These are phyloP conservation scores for Melospiza georgiana DNA, from an alignment of 2,113 vertebrate genomes.

Conservation along the genomic window DNA sequence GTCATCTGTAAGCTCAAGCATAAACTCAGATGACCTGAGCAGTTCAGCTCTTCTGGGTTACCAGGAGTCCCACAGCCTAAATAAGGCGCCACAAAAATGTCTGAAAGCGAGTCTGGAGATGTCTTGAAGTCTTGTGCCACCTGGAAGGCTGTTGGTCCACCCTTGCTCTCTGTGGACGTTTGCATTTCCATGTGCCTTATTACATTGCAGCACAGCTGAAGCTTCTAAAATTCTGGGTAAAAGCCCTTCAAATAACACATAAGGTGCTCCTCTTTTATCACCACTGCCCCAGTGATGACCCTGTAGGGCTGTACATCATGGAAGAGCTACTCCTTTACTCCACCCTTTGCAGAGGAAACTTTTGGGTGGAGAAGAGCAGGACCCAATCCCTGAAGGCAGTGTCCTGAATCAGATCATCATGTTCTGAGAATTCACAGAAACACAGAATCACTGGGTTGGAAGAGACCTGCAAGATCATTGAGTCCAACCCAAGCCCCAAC, in stretches of 20 bases:
- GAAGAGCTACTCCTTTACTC: neutral
- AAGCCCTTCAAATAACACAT: neutral
- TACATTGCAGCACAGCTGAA: neutral
- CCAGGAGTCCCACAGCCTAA: neutral
- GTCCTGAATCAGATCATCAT: neutral
- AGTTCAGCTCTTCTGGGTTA: neutral
- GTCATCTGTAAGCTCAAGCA: neutral
- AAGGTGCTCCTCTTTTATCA: neutral
- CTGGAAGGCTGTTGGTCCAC: neutral
- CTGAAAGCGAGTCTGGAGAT: neutral
- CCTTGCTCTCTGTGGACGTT: neutral
- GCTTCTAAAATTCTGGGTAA: neutral
- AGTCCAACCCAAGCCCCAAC: neutral
- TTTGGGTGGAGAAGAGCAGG: neutral
- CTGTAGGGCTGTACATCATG: neutral
- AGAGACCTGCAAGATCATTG: neutral
- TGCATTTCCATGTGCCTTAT: neutral
- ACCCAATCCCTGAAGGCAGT: neutral
- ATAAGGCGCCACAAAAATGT: neutral
- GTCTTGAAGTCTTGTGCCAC: neutral
- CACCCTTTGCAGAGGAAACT: neutral
- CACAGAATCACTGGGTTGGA: neutral
- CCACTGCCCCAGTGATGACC: rapidly evolving
- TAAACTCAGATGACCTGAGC: neutral
- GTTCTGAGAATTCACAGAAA: neutral